phyloP scores from a whole-genome alignment of 2,888 invertebrate species.

The Elegia similella region DNA sequence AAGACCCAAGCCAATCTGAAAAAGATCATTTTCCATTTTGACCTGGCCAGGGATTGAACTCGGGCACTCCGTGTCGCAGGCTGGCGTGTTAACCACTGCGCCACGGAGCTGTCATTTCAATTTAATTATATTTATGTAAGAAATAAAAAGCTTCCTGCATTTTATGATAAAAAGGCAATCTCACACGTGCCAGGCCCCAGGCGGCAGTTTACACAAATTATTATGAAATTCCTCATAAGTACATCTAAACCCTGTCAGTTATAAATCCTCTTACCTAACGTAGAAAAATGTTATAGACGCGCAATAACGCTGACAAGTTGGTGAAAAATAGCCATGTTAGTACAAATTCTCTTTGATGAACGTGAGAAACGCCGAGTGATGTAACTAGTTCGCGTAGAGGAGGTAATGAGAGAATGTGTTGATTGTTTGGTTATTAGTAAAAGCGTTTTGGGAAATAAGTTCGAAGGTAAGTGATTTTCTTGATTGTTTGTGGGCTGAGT shows the following conservation, averaged over 20 bases:
- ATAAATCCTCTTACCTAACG: conserved; percentile 10
- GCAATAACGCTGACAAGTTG: conserved; percentile 4
- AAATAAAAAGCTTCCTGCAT: no score
- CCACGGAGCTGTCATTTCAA: no score
- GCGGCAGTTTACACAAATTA: background rate
- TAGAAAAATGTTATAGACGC: background rate
- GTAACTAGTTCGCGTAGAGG: background rate
- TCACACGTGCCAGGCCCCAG: background rate
- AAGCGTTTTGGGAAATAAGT: background rate
- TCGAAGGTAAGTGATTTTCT: background rate
- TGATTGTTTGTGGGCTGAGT: background rate
- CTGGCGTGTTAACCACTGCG: no score
- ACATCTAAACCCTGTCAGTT: background rate
- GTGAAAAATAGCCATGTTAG: conserved; percentile 12
- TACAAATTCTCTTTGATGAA: conserved; percentile 15
- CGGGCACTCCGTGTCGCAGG: no score
- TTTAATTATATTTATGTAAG: no score
- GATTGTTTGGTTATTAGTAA: background rate
- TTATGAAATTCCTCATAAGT: background rate
- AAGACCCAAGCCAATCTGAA: no score
- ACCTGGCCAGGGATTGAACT: no score
- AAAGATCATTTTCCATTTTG: no score
- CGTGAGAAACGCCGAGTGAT: background rate
- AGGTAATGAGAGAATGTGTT: background rate
- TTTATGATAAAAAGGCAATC: no score